Conservation (phyloP, 2,113 vertebrate species). For the Crypturellus undulatus region DNA sequence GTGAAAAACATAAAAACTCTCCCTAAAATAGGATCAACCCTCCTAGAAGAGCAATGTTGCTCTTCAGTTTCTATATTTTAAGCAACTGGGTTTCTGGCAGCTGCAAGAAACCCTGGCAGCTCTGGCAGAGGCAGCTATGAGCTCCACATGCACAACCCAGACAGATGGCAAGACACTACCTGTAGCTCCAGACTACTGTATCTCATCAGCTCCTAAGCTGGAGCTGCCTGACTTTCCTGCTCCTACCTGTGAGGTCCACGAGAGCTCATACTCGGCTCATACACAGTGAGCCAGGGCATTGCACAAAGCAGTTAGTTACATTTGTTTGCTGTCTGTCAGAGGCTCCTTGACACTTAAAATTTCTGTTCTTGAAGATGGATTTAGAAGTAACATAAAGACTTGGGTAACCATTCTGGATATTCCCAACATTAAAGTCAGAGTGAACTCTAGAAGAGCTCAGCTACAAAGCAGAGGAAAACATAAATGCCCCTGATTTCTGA, state of each 20-base stretch:
- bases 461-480: not conserved
- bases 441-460: not conserved
- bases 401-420: not conserved
- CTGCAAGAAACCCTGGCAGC: not conserved
- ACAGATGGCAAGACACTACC: not conserved
- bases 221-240: not conserved
- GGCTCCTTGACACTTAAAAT: not conserved
- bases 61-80: not conserved
- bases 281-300: rapidly evolving
- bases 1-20: not conserved
- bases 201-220: not conserved
- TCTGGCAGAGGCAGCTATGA: not conserved
- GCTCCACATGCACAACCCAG: not conserved
- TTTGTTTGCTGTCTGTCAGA: not conserved
- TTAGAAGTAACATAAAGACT: not conserved
- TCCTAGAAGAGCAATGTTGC: not conserved
- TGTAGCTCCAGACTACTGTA: not conserved
- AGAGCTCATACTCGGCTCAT: not conserved
- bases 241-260: not conserved
- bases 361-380: not conserved
- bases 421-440: not conserved
- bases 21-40: not conserved
- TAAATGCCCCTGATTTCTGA: rapidly evolving
- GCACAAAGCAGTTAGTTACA: not conserved
- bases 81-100: not conserved